These are phyloP conservation scores for Strigamia maritima DNA, from an alignment of 2,888 invertebrate genomes.

Conservation along the genomic window DNA sequence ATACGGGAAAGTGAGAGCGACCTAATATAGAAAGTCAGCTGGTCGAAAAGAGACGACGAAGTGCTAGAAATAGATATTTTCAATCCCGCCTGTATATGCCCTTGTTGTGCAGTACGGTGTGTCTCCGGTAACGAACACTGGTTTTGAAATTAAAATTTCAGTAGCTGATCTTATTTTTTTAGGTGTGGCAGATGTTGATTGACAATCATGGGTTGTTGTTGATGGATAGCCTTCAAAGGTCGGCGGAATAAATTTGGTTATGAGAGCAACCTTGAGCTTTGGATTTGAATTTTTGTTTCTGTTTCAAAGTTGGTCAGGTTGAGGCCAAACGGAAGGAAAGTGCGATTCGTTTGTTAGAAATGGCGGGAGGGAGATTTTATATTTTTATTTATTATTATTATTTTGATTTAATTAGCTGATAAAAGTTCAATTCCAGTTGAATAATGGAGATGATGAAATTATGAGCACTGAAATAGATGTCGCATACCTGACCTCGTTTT, in stretches of 20 bases:
- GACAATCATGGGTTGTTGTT: not conserved
- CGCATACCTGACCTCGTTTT: not conserved
- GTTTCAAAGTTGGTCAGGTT: not conserved
- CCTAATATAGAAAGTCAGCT: conserved; percentile 23
- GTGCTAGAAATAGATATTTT: not conserved
- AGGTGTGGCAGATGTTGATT: not conserved
- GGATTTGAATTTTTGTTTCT: not conserved
- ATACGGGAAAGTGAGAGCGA: not conserved
- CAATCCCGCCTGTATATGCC: not conserved
- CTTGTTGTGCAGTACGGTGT: conserved; percentile 9
- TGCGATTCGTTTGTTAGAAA: not conserved
- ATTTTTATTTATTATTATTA: not conserved
- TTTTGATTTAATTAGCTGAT: not conserved
- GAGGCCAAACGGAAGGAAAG: not conserved
- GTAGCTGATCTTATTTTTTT: not conserved
- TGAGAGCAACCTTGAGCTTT: not conserved
- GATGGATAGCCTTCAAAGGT: not conserved
- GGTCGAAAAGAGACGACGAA: not conserved
- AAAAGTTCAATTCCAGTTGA: not conserved
- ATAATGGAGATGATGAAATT: not conserved
- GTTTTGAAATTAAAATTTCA: not conserved
- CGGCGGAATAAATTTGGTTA: not conserved
- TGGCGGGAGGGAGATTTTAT: not conserved
- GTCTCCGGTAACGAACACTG: not conserved
- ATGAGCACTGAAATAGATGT: not conserved